A percentile compares a stretch with the other conserved stretches of the same genome.
Evolutionary conservation across 2,888 invertebrate species (phyloP).

Genomic region (Frankliniella fusca): DNA sequence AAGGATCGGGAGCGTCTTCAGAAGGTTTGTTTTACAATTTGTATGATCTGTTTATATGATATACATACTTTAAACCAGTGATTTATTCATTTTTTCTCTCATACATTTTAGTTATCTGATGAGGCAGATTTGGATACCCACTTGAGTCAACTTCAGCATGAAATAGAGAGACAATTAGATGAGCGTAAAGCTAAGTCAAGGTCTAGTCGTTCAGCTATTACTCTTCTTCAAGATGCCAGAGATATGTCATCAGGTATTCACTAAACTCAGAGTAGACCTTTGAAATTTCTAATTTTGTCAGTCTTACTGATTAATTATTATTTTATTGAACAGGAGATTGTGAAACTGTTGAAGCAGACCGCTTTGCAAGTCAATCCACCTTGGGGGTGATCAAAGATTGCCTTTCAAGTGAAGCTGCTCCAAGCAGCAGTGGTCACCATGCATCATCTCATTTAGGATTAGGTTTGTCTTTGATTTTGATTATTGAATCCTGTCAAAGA

Average conservation of each 20-base stretch:
- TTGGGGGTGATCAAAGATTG: constrained; percentile 50
- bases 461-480: constrained; percentile 13
- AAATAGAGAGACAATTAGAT: constrained; percentile 80
- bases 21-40: constrained; percentile 53
- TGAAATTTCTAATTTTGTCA: neutral
- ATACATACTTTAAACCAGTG: constrained; percentile 28
- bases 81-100: constrained; percentile 26
- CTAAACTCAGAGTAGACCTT: neutral
- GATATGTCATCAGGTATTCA: neutral
- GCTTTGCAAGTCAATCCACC: constrained; percentile 51
- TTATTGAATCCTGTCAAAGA: neutral
- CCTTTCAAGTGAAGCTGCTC: constrained; percentile 53
- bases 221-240: neutral
- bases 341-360: constrained; percentile 50
- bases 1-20: constrained; percentile 81
- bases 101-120: constrained; percentile 50
- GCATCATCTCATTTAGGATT: neutral
- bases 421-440: constrained; percentile 13
- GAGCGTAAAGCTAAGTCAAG: constrained; percentile 51
- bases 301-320: constrained; percentile 17
- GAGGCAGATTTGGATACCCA: constrained; percentile 51
- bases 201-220: neutral
- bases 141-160: constrained; percentile 72
- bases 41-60: constrained; percentile 1
- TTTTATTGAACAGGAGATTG: constrained; percentile 38